Conservation (phyloP, 37 sponge, comb jelly and placozoan genomes). For the Geodia barretti region DNA sequence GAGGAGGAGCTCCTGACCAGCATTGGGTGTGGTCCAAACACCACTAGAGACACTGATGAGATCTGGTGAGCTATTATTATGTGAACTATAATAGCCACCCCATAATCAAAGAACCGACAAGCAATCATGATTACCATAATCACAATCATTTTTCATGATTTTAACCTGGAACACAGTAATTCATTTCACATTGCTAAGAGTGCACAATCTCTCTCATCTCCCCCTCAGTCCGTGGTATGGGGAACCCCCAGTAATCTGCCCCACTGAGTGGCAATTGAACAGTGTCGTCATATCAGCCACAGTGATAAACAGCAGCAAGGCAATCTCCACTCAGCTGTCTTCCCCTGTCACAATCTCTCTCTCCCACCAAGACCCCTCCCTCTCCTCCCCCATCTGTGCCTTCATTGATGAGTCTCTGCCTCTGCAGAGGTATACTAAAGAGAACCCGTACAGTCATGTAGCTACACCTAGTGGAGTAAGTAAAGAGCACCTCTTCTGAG, state of each 20-base stretch:
- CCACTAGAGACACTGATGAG: slow-evolving; percentile 17
- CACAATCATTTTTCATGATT: background rate
- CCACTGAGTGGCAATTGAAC: slow-evolving; percentile 54
- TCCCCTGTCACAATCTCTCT: slow-evolving; percentile 55
- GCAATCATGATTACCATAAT: background rate
- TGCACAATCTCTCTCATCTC: background rate
- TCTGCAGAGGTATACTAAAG: background rate
- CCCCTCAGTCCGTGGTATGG: background rate
- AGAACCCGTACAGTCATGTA: background rate
- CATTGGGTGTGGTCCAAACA: background rate
- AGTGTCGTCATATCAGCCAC: slow-evolving; percentile 50
- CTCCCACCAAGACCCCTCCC: slow-evolving; percentile 22
- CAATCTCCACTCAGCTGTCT: slow-evolving; percentile 27
- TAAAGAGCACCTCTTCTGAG: too few relatives aligned
- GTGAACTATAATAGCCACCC: too few relatives aligned
- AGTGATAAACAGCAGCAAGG: slow-evolving; percentile 19
- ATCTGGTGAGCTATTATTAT: slow-evolving; percentile 23
- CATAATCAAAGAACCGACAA: too few relatives aligned
- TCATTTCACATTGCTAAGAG: background rate
- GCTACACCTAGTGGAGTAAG: too few relatives aligned
- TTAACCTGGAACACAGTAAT: background rate
- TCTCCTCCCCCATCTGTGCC: slow-evolving; percentile 16
- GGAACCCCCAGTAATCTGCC: background rate
- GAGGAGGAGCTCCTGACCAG: background rate
- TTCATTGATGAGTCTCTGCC: slow-evolving; percentile 24